phyloP scores from a whole-genome alignment of 2,888 invertebrate species.

The Drosophila borealis region DNA sequence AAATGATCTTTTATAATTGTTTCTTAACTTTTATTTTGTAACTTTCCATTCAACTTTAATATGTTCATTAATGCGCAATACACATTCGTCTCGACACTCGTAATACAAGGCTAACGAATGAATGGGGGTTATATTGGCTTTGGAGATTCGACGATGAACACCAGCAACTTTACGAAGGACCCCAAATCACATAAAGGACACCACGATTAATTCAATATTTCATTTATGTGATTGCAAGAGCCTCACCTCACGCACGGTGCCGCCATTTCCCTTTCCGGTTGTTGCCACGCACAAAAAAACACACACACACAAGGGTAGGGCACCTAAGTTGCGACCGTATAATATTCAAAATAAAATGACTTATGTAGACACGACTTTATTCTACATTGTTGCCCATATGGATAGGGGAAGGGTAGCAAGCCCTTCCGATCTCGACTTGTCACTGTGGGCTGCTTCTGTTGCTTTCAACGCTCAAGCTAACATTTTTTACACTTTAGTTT shows the following conservation, averaged over 20 bases:
- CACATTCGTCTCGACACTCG: neutral
- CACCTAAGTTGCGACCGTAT: slow-evolving; percentile 61
- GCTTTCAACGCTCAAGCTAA: slow-evolving; percentile 28
- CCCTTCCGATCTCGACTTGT: slow-evolving; percentile 42
- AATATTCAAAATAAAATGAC: slow-evolving; percentile 83
- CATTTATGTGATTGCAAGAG: slow-evolving; percentile 46
- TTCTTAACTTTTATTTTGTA: too few species aligned
- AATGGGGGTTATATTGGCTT: slow-evolving; percentile 12
- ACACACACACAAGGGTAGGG: slow-evolving; percentile 1
- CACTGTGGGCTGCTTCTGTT: slow-evolving; percentile 55
- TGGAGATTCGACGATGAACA: slow-evolving; percentile 10
- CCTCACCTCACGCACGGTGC: neutral
- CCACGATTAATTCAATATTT: slow-evolving; percentile 70
- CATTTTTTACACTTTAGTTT: slow-evolving; percentile 75
- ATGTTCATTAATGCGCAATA: neutral
- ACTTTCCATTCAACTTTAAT: neutral
- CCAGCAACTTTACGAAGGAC: neutral
- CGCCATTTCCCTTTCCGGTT: slow-evolving; percentile 67
- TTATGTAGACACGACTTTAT: slow-evolving; percentile 81
- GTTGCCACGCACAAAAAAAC: slow-evolving; percentile 16
- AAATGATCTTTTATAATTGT: neutral
- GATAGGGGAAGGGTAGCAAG: slow-evolving; percentile 21
- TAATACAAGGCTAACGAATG: slow-evolving; percentile 3
- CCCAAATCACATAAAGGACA: slow-evolving; percentile 57
- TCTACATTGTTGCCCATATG: slow-evolving; percentile 68